Evolutionary conservation across 1,140 invertebrate species (phyloP).

Genomic region (Dermatophagoides farinae): DNA sequence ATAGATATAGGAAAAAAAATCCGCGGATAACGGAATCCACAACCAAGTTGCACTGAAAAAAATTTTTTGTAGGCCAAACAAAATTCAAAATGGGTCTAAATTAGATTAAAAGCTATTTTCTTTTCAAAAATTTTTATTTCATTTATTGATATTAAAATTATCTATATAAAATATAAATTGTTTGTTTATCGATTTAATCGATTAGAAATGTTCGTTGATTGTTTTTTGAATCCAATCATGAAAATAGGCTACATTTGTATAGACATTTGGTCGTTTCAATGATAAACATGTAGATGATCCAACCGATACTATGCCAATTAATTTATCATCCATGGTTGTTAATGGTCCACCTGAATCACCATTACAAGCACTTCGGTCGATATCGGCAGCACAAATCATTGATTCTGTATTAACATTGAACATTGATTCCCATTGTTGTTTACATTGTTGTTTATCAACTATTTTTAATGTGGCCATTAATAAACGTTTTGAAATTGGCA

Average conservation of each 20-base stretch:
- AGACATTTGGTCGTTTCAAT: background rate
- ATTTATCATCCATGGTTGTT: background rate
- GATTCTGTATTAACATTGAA: background rate
- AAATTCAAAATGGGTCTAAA: too few relatives aligned
- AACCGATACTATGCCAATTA: conserved; percentile 4
- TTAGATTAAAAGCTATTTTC: too few relatives aligned
- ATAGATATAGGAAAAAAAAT: too few relatives aligned
- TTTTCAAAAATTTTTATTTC: too few relatives aligned
- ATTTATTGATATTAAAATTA: too few relatives aligned
- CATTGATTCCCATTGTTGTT: background rate
- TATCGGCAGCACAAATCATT: background rate
- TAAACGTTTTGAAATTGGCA: background rate
- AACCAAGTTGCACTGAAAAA: too few relatives aligned
- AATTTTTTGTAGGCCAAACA: too few relatives aligned
- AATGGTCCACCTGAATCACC: conserved; percentile 5
- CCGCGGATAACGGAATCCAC: background rate
- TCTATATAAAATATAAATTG: too few relatives aligned
- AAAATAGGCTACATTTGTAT: background rate
- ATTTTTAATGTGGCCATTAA: background rate
- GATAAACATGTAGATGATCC: background rate
- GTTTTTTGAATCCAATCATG: background rate
- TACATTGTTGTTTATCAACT: background rate
- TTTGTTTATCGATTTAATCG: background rate
- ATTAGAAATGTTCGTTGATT: background rate
- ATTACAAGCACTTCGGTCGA: background rate